Evolutionary conservation across 92 coral and sea anemone species (phyloP).

Genomic region (Zoanthus sociatus): DNA sequence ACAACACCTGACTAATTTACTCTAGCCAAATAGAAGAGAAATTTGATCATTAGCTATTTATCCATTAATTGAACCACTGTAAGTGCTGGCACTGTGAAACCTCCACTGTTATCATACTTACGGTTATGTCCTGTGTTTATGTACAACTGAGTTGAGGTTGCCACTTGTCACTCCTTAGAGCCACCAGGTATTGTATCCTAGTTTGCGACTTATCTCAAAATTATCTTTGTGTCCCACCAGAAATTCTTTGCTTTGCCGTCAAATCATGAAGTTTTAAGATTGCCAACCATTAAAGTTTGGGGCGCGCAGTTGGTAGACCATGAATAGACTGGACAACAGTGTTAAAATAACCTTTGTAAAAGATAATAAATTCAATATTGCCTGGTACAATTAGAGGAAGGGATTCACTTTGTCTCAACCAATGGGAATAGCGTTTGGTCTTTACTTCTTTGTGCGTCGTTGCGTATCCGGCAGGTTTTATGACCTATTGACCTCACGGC

Average conservation of each 20-base stretch:
- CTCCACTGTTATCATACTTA: constrained; percentile 6
- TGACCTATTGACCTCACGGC: constrained; percentile 17
- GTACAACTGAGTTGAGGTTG: not conserved
- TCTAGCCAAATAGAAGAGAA: not conserved
- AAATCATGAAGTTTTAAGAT: constrained; percentile 24
- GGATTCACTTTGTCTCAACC: constrained; percentile 13
- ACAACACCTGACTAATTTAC: constrained; percentile 27
- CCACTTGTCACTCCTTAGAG: not conserved
- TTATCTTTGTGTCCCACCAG: not conserved
- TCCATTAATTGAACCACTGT: constrained; percentile 24
- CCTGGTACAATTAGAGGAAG: constrained; percentile 50
- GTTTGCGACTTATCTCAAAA: constrained; percentile 12
- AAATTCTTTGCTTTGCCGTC: not conserved
- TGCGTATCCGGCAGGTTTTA: constrained; percentile 33
- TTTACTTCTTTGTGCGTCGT: constrained; percentile 15
- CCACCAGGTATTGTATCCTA: constrained; percentile 14
- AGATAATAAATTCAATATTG: constrained; percentile 49
- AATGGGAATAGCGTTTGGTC: not conserved
- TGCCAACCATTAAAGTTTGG: constrained; percentile 23
- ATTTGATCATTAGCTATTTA: not conserved
- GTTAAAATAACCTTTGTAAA: constrained; percentile 21
- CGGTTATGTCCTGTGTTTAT: constrained; percentile 12
- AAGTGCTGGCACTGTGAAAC: constrained; percentile 9
- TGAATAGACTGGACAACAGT: constrained; percentile 39
- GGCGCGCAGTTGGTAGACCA: constrained; percentile 39